A percentile compares a stretch with the other conserved stretches of the same genome.
These are phyloP conservation scores for Lagocephalus sceleratus DNA, from an alignment of 2,797 vertebrate species.

Conservation along the genomic window DNA sequence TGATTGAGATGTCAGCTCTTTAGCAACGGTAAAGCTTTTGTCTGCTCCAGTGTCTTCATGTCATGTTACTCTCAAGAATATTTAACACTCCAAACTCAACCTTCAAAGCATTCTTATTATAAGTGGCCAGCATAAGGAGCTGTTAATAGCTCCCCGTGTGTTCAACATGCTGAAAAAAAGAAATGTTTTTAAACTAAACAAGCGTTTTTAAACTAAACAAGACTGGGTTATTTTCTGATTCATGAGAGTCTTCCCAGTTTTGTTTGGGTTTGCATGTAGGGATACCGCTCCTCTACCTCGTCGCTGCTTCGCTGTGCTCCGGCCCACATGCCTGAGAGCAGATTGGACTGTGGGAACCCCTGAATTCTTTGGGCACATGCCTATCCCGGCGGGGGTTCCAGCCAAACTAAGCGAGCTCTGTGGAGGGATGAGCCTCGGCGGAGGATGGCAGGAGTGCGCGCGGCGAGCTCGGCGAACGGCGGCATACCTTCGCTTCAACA, in stretches of 20 bases:
- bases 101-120: conserved; percentile 22
- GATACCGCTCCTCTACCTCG: too few relatives aligned
- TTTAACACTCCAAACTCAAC: conserved; percentile 26
- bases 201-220: too few relatives aligned
- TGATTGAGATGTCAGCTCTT: conserved; percentile 16
- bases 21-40: conserved; percentile 31
- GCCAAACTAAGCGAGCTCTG: conserved; percentile 19
- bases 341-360: conserved; percentile 12
- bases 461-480: conserved; percentile 37
- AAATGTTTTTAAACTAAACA: not conserved
- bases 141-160: conserved; percentile 5
- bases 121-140: conserved; percentile 17
- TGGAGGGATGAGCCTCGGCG: conserved; percentile 21
- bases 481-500: conserved; percentile 32
- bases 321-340: not conserved
- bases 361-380: conserved; percentile 45
- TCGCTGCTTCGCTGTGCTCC: too few relatives aligned
- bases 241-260: not conserved
- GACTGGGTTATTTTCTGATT: not conserved
- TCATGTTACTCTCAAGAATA: conserved; percentile 33
- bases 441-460: conserved; percentile 21
- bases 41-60: conserved; percentile 8
- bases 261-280: too few relatives aligned
- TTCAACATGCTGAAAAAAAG: not conserved
- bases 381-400: conserved; percentile 40